Conservation (phyloP, 2,113 vertebrate species). For the Trematomus loennbergii region DNA sequence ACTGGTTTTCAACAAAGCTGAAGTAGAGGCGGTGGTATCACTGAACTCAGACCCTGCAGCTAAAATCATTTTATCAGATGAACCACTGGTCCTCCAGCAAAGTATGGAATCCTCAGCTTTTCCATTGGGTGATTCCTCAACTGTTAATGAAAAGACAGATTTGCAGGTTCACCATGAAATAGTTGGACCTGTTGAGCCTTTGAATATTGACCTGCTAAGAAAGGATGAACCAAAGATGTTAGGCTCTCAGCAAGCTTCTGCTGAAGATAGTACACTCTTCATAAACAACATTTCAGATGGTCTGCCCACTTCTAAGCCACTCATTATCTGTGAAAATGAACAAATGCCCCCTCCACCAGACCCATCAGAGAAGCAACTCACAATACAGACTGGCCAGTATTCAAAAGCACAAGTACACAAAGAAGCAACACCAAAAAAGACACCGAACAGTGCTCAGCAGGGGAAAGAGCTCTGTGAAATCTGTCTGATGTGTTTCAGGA, state of each 20-base stretch:
- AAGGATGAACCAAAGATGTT: slow-evolving; percentile 61
- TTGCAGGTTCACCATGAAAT: slow-evolving; percentile 59
- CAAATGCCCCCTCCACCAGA: slow-evolving; percentile 52
- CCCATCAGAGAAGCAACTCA: slow-evolving; percentile 48
- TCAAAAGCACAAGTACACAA: slow-evolving; percentile 57
- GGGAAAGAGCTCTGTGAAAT: slow-evolving; percentile 88
- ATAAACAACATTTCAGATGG: slow-evolving; percentile 63
- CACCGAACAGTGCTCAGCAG: slow-evolving; percentile 70
- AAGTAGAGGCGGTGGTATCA: slow-evolving; percentile 51
- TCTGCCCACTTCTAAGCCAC: slow-evolving; percentile 64
- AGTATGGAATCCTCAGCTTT: slow-evolving; percentile 35
- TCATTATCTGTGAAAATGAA: slow-evolving; percentile 65
- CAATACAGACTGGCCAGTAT: slow-evolving; percentile 57
- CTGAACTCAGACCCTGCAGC: slow-evolving; percentile 52
- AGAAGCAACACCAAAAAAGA: slow-evolving; percentile 70
- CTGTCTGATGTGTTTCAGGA: slow-evolving; percentile 91
- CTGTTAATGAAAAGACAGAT: slow-evolving; percentile 44
- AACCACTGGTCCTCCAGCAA: slow-evolving; percentile 51
- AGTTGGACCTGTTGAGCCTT: slow-evolving; percentile 60
- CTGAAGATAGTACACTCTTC: slow-evolving; percentile 47
- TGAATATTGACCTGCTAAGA: slow-evolving; percentile 65
- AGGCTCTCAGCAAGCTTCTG: slow-evolving; percentile 36
- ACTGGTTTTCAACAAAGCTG: slow-evolving; percentile 72
- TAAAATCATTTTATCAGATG: slow-evolving; percentile 51
- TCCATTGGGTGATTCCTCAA: slow-evolving; percentile 45